Conservation (phyloP, 37 sponge, comb jelly and placozoan genomes). For the Oscarella lobularis region DNA sequence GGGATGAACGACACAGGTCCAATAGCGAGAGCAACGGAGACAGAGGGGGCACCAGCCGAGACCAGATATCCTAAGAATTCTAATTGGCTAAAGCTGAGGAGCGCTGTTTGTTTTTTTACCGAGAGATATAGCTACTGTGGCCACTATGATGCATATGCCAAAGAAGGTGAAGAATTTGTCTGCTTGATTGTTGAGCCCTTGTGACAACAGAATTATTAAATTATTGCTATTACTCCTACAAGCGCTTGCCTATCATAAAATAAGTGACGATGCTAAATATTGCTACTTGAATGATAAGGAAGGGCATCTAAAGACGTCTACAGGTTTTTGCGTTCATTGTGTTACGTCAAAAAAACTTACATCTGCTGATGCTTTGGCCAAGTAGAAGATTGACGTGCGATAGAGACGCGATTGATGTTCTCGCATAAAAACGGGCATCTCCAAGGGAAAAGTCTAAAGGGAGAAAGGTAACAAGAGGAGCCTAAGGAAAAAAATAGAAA, state of each 20-base stretch:
- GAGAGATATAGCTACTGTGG: background rate
- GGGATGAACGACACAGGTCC: background rate
- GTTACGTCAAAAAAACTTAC: background rate
- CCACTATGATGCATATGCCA: background rate
- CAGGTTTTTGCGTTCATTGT: background rate
- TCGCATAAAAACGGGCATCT: background rate
- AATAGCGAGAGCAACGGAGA: background rate
- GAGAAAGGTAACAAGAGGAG: too few relatives aligned
- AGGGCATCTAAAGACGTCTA: background rate
- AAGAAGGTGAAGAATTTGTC: background rate
- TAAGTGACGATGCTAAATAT: background rate
- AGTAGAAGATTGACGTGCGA: background rate
- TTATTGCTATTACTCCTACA: background rate
- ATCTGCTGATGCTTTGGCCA: background rate
- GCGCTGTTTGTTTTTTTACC: too few relatives aligned
- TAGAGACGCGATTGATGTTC: background rate
- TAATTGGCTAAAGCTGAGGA: too few relatives aligned
- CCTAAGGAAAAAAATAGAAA: too few relatives aligned
- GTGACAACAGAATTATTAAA: background rate
- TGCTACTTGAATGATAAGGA: background rate
- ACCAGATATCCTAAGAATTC: background rate
- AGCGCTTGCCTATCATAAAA: background rate
- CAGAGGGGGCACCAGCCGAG: slow-evolving; percentile 1
- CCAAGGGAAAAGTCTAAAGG: background rate
- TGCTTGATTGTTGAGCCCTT: background rate